Evolutionary conservation across 2,888 invertebrate genomes (phyloP).

Genomic region (Cataglyphis cursor): DNA sequence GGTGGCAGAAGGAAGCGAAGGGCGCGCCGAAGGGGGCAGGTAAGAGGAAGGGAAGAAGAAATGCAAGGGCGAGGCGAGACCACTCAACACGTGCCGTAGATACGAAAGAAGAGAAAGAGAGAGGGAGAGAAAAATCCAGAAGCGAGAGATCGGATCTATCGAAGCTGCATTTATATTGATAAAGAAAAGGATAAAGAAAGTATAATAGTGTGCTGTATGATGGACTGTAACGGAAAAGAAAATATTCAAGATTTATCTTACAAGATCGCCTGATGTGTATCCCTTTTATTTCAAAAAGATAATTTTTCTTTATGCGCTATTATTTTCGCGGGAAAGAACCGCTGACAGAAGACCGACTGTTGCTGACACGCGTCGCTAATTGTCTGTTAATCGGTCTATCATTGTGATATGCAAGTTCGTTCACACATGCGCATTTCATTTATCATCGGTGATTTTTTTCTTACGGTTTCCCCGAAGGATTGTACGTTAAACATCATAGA

Average conservation of each 20-base stretch:
- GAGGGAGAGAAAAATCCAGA: slow-evolving; percentile 32
- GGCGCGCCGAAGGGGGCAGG: slow-evolving; percentile 62
- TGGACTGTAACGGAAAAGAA: slow-evolving; percentile 30
- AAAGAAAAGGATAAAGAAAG: slow-evolving; percentile 38
- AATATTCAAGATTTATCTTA: slow-evolving; percentile 47
- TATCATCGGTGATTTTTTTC: not conserved
- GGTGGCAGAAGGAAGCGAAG: slow-evolving; percentile 66
- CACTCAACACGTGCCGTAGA: slow-evolving; percentile 74
- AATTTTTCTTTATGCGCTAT: slow-evolving; percentile 61
- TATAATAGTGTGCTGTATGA: not conserved
- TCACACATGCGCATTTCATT: slow-evolving; percentile 22
- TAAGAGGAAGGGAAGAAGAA: slow-evolving; percentile 63
- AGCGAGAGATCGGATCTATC: slow-evolving; percentile 45
- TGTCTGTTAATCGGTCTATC: slow-evolving; percentile 7
- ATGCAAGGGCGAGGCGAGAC: slow-evolving; percentile 72
- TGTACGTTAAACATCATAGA: not conserved
- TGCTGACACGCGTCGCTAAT: slow-evolving; percentile 56
- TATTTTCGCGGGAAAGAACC: slow-evolving; percentile 67
- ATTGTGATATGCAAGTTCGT: not conserved
- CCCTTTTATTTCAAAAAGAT: slow-evolving; percentile 55
- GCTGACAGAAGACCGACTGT: slow-evolving; percentile 38
- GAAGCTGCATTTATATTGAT: slow-evolving; percentile 45
- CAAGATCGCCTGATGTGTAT: slow-evolving; percentile 43
- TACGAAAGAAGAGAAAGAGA: slow-evolving; percentile 39
- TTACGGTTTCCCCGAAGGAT: slow-evolving; percentile 51